Percentiles rank a stretch among this genome's conserved stretches.
phyloP scores from a whole-genome alignment of 2,113 vertebrate genomes.

The Emydura subglobosa region DNA sequence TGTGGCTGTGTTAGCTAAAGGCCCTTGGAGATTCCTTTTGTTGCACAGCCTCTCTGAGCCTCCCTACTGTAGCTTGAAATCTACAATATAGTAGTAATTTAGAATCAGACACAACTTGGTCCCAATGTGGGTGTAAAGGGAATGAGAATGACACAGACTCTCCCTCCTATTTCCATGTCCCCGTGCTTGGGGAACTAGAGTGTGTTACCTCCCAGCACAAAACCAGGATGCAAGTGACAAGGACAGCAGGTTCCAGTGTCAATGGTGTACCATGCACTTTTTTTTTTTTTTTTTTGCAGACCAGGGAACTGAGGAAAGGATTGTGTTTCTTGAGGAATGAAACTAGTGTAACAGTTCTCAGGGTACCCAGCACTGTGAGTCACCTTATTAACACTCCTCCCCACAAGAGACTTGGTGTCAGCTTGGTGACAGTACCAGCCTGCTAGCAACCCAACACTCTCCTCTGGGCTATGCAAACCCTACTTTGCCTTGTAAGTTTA shows the following conservation, averaged over 20 bases:
- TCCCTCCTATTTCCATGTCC: background rate
- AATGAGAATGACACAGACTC: fast-evolving
- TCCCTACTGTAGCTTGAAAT: background rate
- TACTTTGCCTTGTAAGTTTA: no score
- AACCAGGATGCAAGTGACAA: background rate
- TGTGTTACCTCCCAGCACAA: background rate
- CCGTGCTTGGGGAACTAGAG: background rate
- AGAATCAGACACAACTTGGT: background rate
- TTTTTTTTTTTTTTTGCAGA: background rate
- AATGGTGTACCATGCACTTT: background rate
- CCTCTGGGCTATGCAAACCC: no score
- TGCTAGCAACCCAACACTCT: no score
- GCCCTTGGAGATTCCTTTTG: background rate
- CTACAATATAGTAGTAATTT: background rate
- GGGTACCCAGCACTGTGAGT: background rate
- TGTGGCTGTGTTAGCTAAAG: background rate
- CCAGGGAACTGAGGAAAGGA: background rate
- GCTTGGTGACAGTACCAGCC: no score
- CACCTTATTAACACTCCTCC: background rate
- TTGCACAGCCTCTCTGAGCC: background rate
- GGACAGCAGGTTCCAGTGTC: background rate
- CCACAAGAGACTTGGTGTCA: background rate
- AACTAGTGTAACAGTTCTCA: background rate
- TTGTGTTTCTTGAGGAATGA: background rate
- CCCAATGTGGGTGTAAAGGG: background rate